Percentiles rank a stretch among this genome's conserved stretches.
Evolutionary conservation across 2,888 invertebrate species (phyloP).

Genomic region (Dynastes maya): DNA sequence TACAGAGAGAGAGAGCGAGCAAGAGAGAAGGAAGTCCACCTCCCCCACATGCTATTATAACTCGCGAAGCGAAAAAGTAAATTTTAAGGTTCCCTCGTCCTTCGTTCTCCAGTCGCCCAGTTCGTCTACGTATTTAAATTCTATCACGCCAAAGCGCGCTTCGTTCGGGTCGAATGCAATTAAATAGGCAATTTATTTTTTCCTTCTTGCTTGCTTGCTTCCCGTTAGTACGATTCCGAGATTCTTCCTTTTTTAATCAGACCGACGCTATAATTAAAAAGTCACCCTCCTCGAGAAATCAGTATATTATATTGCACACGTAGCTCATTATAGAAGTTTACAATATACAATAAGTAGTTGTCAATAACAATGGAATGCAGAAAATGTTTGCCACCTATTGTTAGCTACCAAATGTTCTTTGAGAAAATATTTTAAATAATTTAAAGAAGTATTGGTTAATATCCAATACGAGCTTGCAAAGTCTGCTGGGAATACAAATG

Average conservation of each 20-base stretch:
- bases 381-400: no score
- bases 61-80: conserved; percentile 72
- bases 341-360: not conserved
- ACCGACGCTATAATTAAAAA: conserved; percentile 65
- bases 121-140: conserved; percentile 57
- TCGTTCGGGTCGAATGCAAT: conserved; percentile 62
- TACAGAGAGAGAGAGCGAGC: conserved; percentile 5
- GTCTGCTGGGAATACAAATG: no score
- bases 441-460: no score
- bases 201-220: conserved; percentile 52
- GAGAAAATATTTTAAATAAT: no score
- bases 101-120: conserved; percentile 64
- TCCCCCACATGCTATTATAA: conserved; percentile 69
- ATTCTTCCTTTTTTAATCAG: conserved; percentile 68
- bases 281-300: conserved; percentile 47
- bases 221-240: conserved; percentile 63
- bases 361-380: no score
- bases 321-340: not conserved
- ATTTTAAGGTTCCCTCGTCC: conserved; percentile 64
- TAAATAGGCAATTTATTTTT: conserved; percentile 71
- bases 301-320: conserved; percentile 1
- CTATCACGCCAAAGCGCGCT: conserved; percentile 44
- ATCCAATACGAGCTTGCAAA: no score
- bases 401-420: no score
- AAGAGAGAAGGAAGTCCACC: conserved; percentile 40